Percentiles rank a stretch among this genome's conserved stretches.
Evolutionary conservation across 2,888 invertebrate species (phyloP).

Genomic region (Tribolium freemani): DNA sequence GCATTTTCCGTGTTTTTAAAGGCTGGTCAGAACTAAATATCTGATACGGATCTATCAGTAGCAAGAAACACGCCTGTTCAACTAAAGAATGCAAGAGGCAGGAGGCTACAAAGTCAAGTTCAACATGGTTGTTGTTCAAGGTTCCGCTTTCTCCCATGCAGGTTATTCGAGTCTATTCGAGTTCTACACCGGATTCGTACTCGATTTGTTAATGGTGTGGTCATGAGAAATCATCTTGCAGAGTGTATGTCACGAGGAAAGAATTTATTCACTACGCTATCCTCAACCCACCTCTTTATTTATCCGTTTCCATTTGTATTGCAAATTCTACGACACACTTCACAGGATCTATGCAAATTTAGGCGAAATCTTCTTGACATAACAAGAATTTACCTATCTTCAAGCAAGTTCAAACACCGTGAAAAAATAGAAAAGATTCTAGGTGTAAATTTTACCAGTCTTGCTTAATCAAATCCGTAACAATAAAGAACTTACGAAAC

Average conservation of each 20-base stretch:
- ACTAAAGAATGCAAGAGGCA: conserved; percentile 51
- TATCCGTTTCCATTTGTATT: conserved; percentile 38
- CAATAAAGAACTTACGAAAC: conserved; percentile 15
- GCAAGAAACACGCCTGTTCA: conserved; percentile 47
- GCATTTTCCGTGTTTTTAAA: not conserved
- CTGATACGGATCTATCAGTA: conserved; percentile 2
- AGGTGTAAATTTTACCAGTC: conserved; percentile 7
- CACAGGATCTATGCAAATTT: conserved; percentile 27
- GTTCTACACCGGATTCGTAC: conserved; percentile 45
- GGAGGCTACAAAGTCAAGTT: conserved; percentile 52
- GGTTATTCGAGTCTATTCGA: conserved; percentile 42
- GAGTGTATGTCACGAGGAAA: conserved; percentile 41
- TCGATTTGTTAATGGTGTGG: conserved; percentile 45
- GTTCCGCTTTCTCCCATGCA: conserved; percentile 55
- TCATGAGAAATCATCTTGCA: conserved; percentile 45
- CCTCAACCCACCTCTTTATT: conserved; percentile 30
- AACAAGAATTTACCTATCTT: conserved; percentile 17
- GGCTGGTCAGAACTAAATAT: not conserved
- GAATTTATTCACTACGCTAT: conserved; percentile 38
- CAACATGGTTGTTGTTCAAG: conserved; percentile 53
- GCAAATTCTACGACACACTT: conserved; percentile 42
- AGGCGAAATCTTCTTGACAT: conserved; percentile 15
- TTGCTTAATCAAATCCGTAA: conserved; percentile 6
- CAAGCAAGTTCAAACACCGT: conserved; percentile 14
- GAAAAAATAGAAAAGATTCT: conserved; percentile 14